A percentile compares a stretch with the other conserved stretches of the same genome.
These are phyloP conservation scores for Saturnia japonica DNA, from an alignment of 2,888 invertebrate species.

Conservation along the genomic window DNA sequence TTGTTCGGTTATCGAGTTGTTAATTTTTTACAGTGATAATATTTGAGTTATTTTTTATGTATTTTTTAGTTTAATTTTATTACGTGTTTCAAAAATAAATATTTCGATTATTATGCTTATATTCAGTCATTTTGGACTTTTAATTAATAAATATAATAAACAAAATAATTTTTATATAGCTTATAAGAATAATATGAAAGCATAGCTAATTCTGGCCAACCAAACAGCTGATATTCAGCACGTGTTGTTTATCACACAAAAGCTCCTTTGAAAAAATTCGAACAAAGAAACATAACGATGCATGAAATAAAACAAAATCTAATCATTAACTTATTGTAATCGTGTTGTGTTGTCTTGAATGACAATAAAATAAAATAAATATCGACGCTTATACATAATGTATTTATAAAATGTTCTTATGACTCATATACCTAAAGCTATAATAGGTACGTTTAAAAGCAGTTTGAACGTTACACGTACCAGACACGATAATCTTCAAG, in stretches of 20 bases:
- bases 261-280: neutral
- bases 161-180: no score
- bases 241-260: neutral
- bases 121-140: no score
- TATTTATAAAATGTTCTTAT: neutral
- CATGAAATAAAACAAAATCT: neutral
- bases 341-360: neutral
- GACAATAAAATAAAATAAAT: neutral
- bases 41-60: no score
- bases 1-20: no score
- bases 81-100: no score
- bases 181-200: no score
- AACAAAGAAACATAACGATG: neutral
- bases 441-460: conserved; percentile 4
- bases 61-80: no score
- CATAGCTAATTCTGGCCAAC: no score
- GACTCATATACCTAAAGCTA: neutral
- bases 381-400: neutral
- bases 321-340: neutral
- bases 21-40: no score
- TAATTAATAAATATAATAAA: no score
- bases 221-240: no score
- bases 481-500: conserved; percentile 59
- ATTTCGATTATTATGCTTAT: no score
- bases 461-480: conserved; percentile 29